Evolutionary conservation across 2,797 vertebrate genomes (phyloP).

Genomic region (Gallinago solitaria): DNA sequence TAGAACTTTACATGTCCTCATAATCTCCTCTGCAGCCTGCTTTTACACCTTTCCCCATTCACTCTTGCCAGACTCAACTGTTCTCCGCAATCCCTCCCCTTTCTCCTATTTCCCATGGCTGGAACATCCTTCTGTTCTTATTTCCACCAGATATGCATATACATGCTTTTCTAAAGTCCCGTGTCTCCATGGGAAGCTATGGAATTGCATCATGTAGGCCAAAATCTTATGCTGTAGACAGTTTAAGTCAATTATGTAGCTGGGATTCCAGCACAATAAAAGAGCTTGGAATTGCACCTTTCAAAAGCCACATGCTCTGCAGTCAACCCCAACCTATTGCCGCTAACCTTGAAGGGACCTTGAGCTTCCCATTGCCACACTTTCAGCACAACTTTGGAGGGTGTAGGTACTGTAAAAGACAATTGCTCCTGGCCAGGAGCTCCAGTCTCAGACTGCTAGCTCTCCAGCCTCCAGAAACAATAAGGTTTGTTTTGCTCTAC

Average conservation of each 20-base stretch:
- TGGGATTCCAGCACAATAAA: not conserved
- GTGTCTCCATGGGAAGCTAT: not conserved
- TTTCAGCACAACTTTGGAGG: not conserved
- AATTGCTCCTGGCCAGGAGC: not conserved
- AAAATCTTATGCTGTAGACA: not conserved
- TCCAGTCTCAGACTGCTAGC: not conserved
- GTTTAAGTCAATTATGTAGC: not conserved
- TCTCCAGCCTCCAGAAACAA: not conserved
- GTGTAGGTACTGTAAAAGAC: not conserved
- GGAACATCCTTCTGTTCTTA: not conserved
- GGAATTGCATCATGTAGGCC: not conserved
- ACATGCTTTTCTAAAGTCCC: not conserved
- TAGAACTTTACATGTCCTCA: not conserved
- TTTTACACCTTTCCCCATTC: not conserved
- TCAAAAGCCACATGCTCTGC: not conserved
- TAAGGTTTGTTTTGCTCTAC: not conserved
- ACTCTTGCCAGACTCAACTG: not conserved
- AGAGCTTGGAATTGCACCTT: not conserved
- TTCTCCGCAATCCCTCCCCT: not conserved
- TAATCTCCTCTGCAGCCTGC: not conserved
- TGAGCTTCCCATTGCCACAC: not conserved
- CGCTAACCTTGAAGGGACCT: not conserved
- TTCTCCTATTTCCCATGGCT: not conserved
- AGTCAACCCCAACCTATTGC: not conserved
- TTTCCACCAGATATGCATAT: not conserved